Evolutionary conservation across 2,888 invertebrate genomes (phyloP), one percentile per base, ranked within the genome.

Genomic region (Mallateleia sp.): DNA sequence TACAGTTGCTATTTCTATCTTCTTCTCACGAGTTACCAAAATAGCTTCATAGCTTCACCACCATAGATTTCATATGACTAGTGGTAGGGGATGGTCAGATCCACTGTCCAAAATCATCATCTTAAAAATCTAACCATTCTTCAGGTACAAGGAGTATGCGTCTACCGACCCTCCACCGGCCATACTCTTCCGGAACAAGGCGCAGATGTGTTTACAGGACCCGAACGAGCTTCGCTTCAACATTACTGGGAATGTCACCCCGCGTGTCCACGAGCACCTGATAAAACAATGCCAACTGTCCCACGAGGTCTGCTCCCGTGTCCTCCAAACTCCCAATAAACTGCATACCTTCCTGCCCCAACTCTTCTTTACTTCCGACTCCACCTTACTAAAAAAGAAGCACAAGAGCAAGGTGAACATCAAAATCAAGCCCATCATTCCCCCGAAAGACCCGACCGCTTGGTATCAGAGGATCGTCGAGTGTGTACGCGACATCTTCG

Each of bases 141-240:
- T 11, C 28, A 84, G 84, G 24, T 86, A 88, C 15, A 54, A 56
- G 15, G 69, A 90, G 50, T 50, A 56, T 15, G 75, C 25, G 71
- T 85, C 42, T 20, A 38, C 47, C 50, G 69, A n/a, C 52, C 60
- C 15, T 7, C 86, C 28, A 54, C 56, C 58, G 5, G 15, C 95
- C 0, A 32, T 64, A 4, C 11, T 50, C 0, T 84, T 84, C 20
- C n/a, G n/a, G n/a, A n/a, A n/a, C n/a, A n/a, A n/a, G n/a, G 18
- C 50, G 18, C 18, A 50, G 1, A 93, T 97, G 71, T 97, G 96
- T 90, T 92, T 97, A 0, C 97, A 97, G 94, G 97, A 97, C 94
- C 97, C 97, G 0, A 96, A 97, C 91, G 97, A 97, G 92, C 96
- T 96, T 71, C 95, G 95, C 87, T 96, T 96, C 90, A 97, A 97